Base-by-base conservation (phyloP, 2,113 vertebrate species). In the Cheilinus undulatus region DNA sequence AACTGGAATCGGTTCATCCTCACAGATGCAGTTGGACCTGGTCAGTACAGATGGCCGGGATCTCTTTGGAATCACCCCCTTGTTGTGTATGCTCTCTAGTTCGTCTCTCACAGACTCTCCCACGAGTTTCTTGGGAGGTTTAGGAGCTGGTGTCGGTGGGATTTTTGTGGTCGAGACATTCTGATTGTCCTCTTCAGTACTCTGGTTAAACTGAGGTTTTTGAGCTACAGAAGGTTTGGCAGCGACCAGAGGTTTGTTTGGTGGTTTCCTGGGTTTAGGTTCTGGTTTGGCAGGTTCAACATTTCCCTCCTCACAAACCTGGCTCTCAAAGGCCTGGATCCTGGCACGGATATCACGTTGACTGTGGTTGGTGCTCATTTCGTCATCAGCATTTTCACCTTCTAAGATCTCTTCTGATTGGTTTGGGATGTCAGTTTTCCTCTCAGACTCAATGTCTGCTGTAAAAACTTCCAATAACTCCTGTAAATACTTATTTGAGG, bases 261-360 rank as follows among this genome's bases (percentile, higher is more conserved):
- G 9, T 0, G 92, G 59, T 2, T 92, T 95, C 54, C 96, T 95
- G 30, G 95, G 93, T 7, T 57, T 86, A 32, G 95, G 90, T 63
- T 95, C 92, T 43, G 93, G 94, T 88, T 88, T 94, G 52, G 66
- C 72, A 43, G 81, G 78, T 65, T 90, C 92, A 0, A 19, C 87
- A 34, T 61, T 51, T 49, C 26, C 61, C 30, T 79, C 92, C 63
- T 95, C 93, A 58, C 13, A 77, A 23, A 69, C 59, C 88, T 97
- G 96, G 69, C 83, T 92, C 89, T 99, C 97, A 65, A 98, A 97
- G 42, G 93, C 95, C 93, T 97, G 95, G 88, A 99, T 97, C 68
- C 91, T 93, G 74, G 95, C 94, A 76, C 90, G 90, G 81, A 99
- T 91, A 71, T 91, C 95, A 66, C 93, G 94, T 82, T 96, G 95